These are phyloP conservation scores for Micronycteris hirsuta DNA, from an alignment of 2,113 vertebrate species.

Conservation along the genomic window DNA sequence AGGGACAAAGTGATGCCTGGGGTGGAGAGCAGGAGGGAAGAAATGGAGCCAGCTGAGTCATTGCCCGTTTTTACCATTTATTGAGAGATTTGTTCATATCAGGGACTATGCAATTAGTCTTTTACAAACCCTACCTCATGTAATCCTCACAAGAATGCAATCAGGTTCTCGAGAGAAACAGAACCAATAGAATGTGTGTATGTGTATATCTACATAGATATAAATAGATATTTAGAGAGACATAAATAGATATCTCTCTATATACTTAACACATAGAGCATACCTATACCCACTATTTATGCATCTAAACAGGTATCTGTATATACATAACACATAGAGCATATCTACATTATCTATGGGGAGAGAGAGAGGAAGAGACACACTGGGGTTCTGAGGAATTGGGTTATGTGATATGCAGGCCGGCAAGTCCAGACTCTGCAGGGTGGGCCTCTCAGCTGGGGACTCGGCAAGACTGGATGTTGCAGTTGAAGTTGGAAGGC, in stretches of 20 bases:
- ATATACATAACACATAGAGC: neutral
- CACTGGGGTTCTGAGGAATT: neutral
- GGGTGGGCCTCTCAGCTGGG: neutral
- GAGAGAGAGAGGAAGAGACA: neutral
- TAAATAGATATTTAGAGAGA: neutral
- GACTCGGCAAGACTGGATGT: neutral
- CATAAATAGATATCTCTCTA: neutral
- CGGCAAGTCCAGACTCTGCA: neutral
- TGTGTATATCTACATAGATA: neutral
- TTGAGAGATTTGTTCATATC: neutral
- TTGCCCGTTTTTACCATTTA: neutral
- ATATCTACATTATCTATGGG: neutral
- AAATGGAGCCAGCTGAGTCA: neutral
- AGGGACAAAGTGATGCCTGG: fast-evolving
- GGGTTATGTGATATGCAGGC: neutral
- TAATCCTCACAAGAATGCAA: neutral
- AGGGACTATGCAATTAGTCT: neutral
- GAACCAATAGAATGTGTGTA: neutral
- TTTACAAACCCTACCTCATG: neutral
- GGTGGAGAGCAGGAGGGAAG: neutral
- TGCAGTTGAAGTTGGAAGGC: neutral
- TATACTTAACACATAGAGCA: neutral
- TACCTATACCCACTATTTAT: neutral
- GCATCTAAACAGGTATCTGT: neutral
- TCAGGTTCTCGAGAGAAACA: neutral